Evolutionary conservation across 2,888 invertebrate genomes (phyloP), one percentile per base, ranked within the genome.

Genomic region (Drosophila acutilabella): DNA sequence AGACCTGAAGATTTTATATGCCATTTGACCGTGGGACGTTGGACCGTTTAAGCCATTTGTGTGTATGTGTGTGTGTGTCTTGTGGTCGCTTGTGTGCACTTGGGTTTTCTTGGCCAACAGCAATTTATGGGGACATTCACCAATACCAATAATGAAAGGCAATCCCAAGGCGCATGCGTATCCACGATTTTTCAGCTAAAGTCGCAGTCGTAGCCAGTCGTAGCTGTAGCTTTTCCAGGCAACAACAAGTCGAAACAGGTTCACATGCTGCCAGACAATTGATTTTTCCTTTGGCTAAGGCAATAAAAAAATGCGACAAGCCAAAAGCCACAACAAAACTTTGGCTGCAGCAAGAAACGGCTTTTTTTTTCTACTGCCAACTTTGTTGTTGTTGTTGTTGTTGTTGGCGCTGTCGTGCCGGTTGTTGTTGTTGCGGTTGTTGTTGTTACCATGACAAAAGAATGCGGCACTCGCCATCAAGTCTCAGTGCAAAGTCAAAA

Each of bases 391-490:
- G 68, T 45, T 75, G 62, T 47, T 53, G 52, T 14, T 62, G 68
- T 44, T 72, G 64, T 40, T 61, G 89, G 82, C 88, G 80, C 86
- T 45, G 58, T 57, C 58, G 53, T 54, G 56, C 36, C 50, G 57
- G 79, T 78, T 74, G 74, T 79, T 78, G 70, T 45, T 75, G 68
- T 58, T 59, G 64, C 18, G 18, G 18, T 7, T 62, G 64, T 50
- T 71, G 73, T 36, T 62, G 89, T 88, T 89, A 79, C 89, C 87
- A 88, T 89, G 87, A 81, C 88, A 81, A 89, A 88, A 87, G 89
- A 90, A 90, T 89, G 89, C 88, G 89, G 89, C 89, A 89, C 73
- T 80, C 80, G 85, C 80, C 85, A 81, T 80, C 82, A 74, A 75
- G 84, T 84, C 83, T 75, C 82, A 73, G 82, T 72, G 75, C 82